Percentiles rank a stretch among this genome's conserved stretches.
Conservation (phyloP, 2,113 vertebrate genomes). For the Brachypteracias leptosomus region DNA sequence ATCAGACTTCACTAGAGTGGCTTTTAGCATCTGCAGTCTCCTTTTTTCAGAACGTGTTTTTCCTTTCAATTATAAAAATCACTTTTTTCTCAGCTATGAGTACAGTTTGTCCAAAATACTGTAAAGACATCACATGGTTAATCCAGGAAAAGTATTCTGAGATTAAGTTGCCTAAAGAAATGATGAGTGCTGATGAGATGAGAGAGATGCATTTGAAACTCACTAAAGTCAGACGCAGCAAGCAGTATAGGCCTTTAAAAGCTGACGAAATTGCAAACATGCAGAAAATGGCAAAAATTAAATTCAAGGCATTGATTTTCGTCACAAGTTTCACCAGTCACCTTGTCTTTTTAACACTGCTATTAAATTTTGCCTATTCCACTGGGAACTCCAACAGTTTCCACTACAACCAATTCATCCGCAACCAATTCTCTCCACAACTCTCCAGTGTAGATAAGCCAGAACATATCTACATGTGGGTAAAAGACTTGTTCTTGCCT, state of each 20-base stretch:
- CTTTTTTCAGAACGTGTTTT: conserved; percentile 43
- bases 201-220: not conserved
- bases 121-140: conserved; percentile 57
- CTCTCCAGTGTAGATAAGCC: not conserved
- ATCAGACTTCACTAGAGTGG: conserved; percentile 68
- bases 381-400: conserved; percentile 3
- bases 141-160: not conserved
- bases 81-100: not conserved
- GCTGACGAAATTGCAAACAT: conserved; percentile 35
- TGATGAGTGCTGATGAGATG: not conserved
- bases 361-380: not conserved
- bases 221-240: not conserved
- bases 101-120: not conserved
- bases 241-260: conserved; percentile 56
- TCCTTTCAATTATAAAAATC: conserved; percentile 57
- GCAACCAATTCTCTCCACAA: not conserved
- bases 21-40: conserved; percentile 60
- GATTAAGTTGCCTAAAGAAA: not conserved
- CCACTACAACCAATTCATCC: conserved; percentile 44
- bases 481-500: conserved; percentile 34
- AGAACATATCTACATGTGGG: conserved; percentile 51
- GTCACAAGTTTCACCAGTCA: not conserved
- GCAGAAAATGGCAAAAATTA: not conserved
- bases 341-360: conserved; percentile 46
- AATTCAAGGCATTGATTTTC: conserved; percentile 28